A percentile compares a stretch with the other conserved stretches of the same genome.
These are phyloP conservation scores for Halocaridina rubra DNA, from an alignment of 2,888 invertebrate species.

Conservation along the genomic window DNA sequence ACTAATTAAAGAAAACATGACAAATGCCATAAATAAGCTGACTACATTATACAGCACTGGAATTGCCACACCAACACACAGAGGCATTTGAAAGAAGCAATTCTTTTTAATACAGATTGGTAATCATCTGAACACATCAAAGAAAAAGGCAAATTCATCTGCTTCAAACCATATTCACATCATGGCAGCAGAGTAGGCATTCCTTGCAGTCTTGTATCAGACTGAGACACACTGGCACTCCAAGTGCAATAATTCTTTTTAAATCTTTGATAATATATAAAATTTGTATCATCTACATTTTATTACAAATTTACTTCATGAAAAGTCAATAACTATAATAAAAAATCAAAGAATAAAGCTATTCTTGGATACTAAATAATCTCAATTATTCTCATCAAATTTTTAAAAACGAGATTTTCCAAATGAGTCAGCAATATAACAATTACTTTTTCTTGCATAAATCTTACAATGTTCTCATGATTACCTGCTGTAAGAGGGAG, in stretches of 20 bases:
- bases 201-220: too few relatives aligned
- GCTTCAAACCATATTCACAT: neutral
- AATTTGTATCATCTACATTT: too few relatives aligned
- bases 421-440: neutral
- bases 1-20: neutral
- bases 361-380: too few relatives aligned
- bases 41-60: neutral
- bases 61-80: neutral
- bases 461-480: neutral
- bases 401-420: neutral
- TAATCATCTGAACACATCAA: neutral
- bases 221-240: too few relatives aligned
- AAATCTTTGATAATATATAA: too few relatives aligned
- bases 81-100: neutral
- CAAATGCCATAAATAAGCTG: neutral
- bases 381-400: neutral
- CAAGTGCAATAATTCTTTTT: too few relatives aligned
- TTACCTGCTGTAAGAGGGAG: conserved; percentile 59
- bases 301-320: neutral
- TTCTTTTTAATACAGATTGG: neutral
- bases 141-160: neutral
- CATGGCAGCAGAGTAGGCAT: too few relatives aligned
- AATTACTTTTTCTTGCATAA: neutral
- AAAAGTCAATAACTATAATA: too few relatives aligned
- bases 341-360: too few relatives aligned